Percentiles rank a stretch among this genome's conserved stretches.
phyloP scores from a whole-genome alignment of 2,888 invertebrate genomes.

The Tetramorium bicarinatum region DNA sequence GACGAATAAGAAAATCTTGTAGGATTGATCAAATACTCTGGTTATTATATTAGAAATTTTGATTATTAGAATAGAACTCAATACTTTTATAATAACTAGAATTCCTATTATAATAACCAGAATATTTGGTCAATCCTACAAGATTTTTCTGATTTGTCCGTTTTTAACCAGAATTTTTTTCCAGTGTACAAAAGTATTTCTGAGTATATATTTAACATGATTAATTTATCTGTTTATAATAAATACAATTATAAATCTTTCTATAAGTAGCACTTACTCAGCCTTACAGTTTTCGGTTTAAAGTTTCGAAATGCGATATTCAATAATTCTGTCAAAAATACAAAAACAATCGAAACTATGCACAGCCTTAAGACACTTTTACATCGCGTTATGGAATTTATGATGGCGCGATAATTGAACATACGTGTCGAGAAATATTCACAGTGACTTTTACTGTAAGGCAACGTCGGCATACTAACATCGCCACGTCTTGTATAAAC shows the following conservation, averaged over 20 bases:
- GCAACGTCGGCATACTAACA: conserved; percentile 8
- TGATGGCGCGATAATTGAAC: background rate
- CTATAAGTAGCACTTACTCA: conserved; percentile 68
- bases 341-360: conserved; percentile 37
- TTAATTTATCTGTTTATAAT: conserved; percentile 9
- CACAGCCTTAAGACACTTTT: conserved; percentile 63
- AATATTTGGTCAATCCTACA: no score
- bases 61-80: no score
- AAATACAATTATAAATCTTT: conserved; percentile 38
- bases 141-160: no score
- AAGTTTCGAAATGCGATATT: conserved; percentile 66
- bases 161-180: no score
- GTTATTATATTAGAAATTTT: no score
- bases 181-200: conserved; percentile 17
- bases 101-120: no score
- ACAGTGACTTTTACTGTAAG: background rate
- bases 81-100: no score
- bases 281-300: conserved; percentile 65
- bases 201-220: conserved; percentile 6
- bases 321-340: conserved; percentile 9
- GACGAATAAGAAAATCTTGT: no score
- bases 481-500: conserved; percentile 17
- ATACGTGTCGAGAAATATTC: conserved; percentile 8
- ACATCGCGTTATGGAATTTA: background rate
- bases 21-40: no score